Evolutionary conservation across 2,797 vertebrate species (phyloP).

Genomic region (Falco biarmicus): DNA sequence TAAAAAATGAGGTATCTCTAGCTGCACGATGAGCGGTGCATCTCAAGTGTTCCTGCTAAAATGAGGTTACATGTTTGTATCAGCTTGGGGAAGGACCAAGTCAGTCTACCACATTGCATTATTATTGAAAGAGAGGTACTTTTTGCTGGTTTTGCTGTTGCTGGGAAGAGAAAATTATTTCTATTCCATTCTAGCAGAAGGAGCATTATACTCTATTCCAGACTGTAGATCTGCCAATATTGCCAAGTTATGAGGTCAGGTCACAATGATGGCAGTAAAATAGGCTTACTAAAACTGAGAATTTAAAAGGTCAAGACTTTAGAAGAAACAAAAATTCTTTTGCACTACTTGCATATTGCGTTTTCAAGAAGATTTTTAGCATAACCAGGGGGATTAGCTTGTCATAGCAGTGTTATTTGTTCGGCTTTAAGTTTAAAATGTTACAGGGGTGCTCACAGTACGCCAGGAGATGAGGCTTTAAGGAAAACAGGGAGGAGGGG

Average conservation of each 20-base stretch:
- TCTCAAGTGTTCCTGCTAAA: background rate
- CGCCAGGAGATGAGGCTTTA: background rate
- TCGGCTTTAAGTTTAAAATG: background rate
- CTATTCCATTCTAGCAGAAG: background rate
- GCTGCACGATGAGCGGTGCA: accelerated
- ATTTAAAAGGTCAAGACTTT: background rate
- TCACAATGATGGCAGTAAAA: background rate
- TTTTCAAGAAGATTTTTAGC: background rate
- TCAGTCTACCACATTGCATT: background rate
- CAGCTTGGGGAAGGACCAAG: background rate
- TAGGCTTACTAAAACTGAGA: background rate
- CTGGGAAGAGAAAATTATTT: background rate
- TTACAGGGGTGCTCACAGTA: background rate
- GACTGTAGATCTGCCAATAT: background rate
- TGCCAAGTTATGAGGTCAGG: background rate
- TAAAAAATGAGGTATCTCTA: background rate
- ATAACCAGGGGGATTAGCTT: background rate
- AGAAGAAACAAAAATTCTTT: background rate
- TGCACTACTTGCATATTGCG: background rate
- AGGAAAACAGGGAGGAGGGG: background rate
- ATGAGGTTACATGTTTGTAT: accelerated
- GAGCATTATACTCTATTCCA: background rate
- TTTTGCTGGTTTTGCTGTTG: background rate
- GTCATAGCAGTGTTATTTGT: background rate
- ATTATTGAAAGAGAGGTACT: background rate